Evolutionary conservation across 2,797 vertebrate genomes (phyloP).

Genomic region (Coregonus sp.): DNA sequence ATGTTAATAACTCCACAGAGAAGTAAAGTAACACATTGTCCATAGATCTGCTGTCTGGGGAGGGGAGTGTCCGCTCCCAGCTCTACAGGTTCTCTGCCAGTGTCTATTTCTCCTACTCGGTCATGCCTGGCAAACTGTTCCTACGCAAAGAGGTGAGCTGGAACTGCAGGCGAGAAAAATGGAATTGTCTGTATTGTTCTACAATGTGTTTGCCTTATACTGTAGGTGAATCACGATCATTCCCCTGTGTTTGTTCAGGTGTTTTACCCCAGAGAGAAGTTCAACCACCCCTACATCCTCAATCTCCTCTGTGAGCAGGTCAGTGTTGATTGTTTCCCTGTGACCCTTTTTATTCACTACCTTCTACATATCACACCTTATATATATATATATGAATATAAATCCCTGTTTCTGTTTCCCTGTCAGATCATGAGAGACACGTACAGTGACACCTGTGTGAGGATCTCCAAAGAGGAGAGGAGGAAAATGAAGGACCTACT

Average conservation of each 20-base stretch:
- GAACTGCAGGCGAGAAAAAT: background rate
- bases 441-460: slow-evolving; percentile 85
- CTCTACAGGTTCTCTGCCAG: slow-evolving; percentile 79
- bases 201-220: background rate
- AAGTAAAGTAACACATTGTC: background rate
- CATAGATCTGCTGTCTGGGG: slow-evolving; percentile 61
- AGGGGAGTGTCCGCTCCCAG: slow-evolving; percentile 70
- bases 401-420: background rate
- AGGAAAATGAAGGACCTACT: slow-evolving; percentile 93
- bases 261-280: slow-evolving; percentile 93
- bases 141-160: slow-evolving; percentile 89
- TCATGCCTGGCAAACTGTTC: slow-evolving; percentile 82
- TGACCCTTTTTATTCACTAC: background rate
- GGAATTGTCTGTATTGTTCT: background rate
- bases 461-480: slow-evolving; percentile 87
- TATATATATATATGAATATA: too few species aligned
- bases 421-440: slow-evolving; percentile 91
- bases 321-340: slow-evolving; percentile 36
- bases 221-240: background rate
- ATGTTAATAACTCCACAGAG: too few species aligned
- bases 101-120: slow-evolving; percentile 84
- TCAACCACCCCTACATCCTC: slow-evolving; percentile 86
- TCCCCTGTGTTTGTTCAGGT: slow-evolving; percentile 72
- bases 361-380: background rate
- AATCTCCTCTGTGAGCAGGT: slow-evolving; percentile 95